Evolutionary conservation across 2,113 vertebrate species (phyloP), one percentile per base, ranked within the genome.

Genomic region (Entelurus aequoreus): DNA sequence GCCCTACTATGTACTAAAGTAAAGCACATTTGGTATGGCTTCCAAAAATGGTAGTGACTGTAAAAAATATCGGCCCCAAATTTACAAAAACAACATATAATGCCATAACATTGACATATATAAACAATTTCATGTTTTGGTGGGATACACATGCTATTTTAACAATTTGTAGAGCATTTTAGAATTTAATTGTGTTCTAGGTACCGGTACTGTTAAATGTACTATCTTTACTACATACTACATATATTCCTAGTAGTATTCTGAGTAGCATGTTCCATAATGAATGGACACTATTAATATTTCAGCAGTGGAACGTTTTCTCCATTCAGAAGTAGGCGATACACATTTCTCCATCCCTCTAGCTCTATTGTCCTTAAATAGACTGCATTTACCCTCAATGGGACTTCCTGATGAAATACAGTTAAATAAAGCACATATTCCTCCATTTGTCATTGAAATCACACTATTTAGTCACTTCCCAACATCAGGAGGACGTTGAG

Each of bases 361-460:
- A 10, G 51, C 53, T 75, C 35, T 57, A 72, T 44, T 5, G 37
- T 69, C 63, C 73, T 76, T 61, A 78, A 78, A 80, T 68, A 77
- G 73, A 72, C 55, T 21, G 21, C 37, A 62, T 47, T 64, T n/a
- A 61, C 64, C 66, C 62, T 76, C 58, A 63, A 52, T 64, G 50
- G 35, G 19, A 82, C 79, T 87, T 86, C 83, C 78, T 65, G 68
- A 54, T 77, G 63, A 60, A 78, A 63, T 15, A 40, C 49, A 50
- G 72, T 78, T 78, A 76, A 80, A 75, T 82, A 65, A 78, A 84
- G 68, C 40, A 5, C 76, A 44, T 76, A 62, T 84, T 81, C 75
- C 72, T 60, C 75, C 81, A 65, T 77, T 85, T 82, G 60, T 49
- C 54, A 90, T 80, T 81, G 85, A 19, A 55, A 0, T 46, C 77